Evolutionary conservation across 2,888 invertebrate genomes (phyloP), one percentile per base, ranked within the genome.

Genomic region (Digitonthophagus gazella): DNA sequence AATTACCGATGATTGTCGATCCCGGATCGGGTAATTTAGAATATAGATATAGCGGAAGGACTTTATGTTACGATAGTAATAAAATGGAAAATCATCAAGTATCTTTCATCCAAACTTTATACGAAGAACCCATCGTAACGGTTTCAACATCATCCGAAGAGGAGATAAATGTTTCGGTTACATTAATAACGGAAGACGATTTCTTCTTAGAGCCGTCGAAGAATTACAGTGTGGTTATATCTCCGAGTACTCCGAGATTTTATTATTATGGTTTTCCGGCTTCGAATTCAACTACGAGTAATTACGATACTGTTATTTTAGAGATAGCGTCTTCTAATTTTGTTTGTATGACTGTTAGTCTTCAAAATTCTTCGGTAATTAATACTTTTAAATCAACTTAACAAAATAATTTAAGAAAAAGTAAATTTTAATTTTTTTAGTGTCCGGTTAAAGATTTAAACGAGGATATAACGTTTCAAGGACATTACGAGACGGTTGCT

Each of bases 381-480:
- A 67, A 8, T 54, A 11, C 5, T 22, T 58, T 63, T 55, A 11
- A 2, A 3, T 22, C 15, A 18, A 64, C 1, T 11, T 18, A 11
- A 54, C 8, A 16, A 16, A 15, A 2, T 15, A 54, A 54, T 65
- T 65, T 15, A 28, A 11, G 1, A 56, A 66, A 11, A 5, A 28
- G 18, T 65, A 6, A 65, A 16, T 65, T 66, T 64, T 44, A 44
- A 20, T 58, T 63, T 72, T 86, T 86, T 69, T 80, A 95, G 94
- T 95, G 95, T 79, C 95, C 95, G 8, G 91, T 95, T 1, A 92
- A 91, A 79, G 95, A 95, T 81, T 86, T 92, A 69, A 92, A 93
- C 75, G 85, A 89, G 68, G 93, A 93, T 77, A 90, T 95, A 4
- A 85, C 91, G 57, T 93, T 91, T 76, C 87, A 90, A 71, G 94